Percentiles rank a stretch among this genome's conserved stretches.
phyloP scores from a whole-genome alignment of 2,797 vertebrate species.

The Columba guinea region DNA sequence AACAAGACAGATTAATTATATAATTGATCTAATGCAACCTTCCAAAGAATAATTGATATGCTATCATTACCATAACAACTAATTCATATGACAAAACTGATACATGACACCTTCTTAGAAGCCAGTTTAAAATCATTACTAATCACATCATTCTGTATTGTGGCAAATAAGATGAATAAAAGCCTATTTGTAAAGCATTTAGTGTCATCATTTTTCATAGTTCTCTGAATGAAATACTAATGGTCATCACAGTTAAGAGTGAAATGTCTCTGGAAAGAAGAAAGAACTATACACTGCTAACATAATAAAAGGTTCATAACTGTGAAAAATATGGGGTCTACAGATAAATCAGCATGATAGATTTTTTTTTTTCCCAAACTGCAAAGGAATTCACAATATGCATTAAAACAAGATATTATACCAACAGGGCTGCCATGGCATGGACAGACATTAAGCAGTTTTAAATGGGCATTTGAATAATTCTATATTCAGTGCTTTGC shows the following conservation, averaged over 20 bases:
- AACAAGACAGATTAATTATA: constrained; percentile 45
- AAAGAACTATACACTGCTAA: background rate
- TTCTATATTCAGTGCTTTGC: background rate
- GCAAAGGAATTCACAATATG: background rate
- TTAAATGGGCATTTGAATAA: constrained; percentile 9
- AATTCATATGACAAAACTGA: constrained; percentile 40
- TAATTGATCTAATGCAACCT: constrained; percentile 31
- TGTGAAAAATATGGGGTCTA: background rate
- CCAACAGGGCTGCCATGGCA: background rate
- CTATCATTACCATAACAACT: constrained; percentile 35
- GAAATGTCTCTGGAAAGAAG: constrained; percentile 8
- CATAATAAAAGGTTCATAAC: background rate
- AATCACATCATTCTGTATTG: constrained; percentile 44
- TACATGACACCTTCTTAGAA: constrained; percentile 46
- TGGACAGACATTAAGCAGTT: background rate
- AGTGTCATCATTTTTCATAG: constrained; percentile 30
- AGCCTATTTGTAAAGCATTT: constrained; percentile 56
- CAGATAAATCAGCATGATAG: background rate
- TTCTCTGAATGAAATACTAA: constrained; percentile 14
- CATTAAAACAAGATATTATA: background rate
- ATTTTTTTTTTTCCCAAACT: background rate
- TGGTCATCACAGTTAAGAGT: constrained; percentile 1
- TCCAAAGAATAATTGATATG: constrained; percentile 36
- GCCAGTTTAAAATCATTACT: constrained; percentile 52
- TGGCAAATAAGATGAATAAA: constrained; percentile 37